Base-by-base conservation (phyloP, 2,797 vertebrate genomes). In the Acanthis flammea region DNA sequence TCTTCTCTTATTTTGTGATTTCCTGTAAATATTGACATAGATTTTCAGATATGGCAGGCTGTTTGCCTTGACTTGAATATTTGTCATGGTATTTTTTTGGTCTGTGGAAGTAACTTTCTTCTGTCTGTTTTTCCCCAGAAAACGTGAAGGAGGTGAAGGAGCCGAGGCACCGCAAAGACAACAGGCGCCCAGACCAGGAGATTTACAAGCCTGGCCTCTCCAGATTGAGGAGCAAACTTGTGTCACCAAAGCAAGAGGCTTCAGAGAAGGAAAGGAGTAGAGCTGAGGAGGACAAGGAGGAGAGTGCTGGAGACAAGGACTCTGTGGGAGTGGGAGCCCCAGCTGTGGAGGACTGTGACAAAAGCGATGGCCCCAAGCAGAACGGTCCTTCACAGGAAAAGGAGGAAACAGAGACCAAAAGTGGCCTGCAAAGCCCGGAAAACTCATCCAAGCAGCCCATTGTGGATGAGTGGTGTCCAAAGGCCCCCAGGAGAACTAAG, bases 181-280 rank as follows among this genome's bases (percentile, higher is more conserved):
- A 98, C 51, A 97, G 98, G 68, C 98, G 98, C 18, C 98, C 98
- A 23, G 98, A 99, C 92, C 96, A 99, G 61, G 98, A 98, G 96
- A 97, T 98, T 66, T 99, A 99, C 93, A 98, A 98, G 73, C 98
- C 98, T 17, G 98, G 98, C 28, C 95, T 98, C 48, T 98, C 98
- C 57, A 98, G 98, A 25, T 79, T 98, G 77, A 97, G 97, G 71
- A 97, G 83, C 92, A 98, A 98, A 88, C 33, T 92, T 14, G 75
- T 95, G 54, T 37, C 31, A 0, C 91, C 80, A 27, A 97, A 95
- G 44, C 96, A 86, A 3, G 98, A 98, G 80, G 24, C 60, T 7
- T 88, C 35, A 1, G 97, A 76, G 71, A 97, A 91, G 42, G 94
- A 95, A 68, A 87, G 67, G 28, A 94, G 51, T 51, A 61, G 73